phyloP scores from a whole-genome alignment of 2,797 vertebrate species.

The Fundulus diaphanus region DNA sequence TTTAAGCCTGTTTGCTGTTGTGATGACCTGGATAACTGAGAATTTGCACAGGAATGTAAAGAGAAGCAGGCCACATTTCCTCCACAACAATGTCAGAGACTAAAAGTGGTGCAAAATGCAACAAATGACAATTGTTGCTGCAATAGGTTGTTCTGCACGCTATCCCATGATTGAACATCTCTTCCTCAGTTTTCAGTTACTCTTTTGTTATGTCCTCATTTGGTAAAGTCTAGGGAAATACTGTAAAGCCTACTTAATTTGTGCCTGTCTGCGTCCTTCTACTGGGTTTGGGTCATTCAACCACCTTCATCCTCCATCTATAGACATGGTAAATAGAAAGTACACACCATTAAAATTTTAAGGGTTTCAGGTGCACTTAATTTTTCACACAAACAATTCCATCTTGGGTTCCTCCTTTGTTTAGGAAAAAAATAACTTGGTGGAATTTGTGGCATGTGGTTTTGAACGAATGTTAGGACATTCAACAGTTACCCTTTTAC shows the following conservation, averaged over 20 bases:
- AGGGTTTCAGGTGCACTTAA: neutral
- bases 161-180: neutral
- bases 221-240: neutral
- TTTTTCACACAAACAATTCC: neutral
- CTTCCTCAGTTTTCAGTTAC: neutral
- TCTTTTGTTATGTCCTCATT: neutral
- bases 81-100: neutral
- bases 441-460: neutral
- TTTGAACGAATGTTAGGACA: neutral
- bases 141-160: neutral
- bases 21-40: too few relatives aligned
- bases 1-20: too few relatives aligned
- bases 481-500: slow-evolving; percentile 71
- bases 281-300: neutral
- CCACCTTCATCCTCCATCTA: neutral
- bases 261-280: neutral
- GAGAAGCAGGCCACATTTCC: neutral
- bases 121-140: neutral
- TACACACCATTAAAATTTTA: neutral
- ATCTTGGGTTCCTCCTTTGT: neutral
- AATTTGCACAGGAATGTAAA: too few relatives aligned
- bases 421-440: neutral
- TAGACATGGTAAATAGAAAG: neutral
- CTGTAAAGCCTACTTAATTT: neutral
- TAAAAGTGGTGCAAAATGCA: neutral